Evolutionary conservation across 2,888 invertebrate species (phyloP), one percentile per base, ranked within the genome.

Genomic region (Tenthredo mesomela): DNA sequence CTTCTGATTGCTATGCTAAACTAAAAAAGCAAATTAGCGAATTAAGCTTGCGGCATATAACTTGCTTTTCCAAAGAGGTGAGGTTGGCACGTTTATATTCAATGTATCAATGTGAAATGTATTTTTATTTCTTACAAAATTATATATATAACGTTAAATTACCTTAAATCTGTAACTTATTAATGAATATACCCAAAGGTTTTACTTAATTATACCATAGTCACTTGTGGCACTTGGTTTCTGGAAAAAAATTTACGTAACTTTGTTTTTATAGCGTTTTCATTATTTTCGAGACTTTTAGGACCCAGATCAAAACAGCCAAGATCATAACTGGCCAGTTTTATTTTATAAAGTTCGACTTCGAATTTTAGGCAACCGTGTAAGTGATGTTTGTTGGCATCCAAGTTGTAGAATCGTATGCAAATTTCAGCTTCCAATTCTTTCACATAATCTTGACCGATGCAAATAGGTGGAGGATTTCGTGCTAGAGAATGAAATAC

Each of bases 1-100:
- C 90, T 92, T 87, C 90, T 93, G 86, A 93, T 93, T 84, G 92
- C 91, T 85, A 90, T 93, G 90, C 90, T 93, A 88, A 91, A 93
- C 89, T 93, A 89, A 87, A 85, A 85, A 78, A 10, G 82, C 43
- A 58, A 73, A 37, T 33, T 2, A n/a, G n/a, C 29, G 58, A 58
- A 73, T 67, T 70, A 40, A 73, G 21, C 5, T 80, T 43, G 43
- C 25, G 15, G 47, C 61, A 58, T 50, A 65, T 84, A 78, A 80
- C 40, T 54, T 25, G 47, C 21, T 85, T 84, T 82, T 50, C 50
- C 82, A 82, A 67, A 47, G 67, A 67, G 47, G n/a, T 50, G 47
- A 67, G 18, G 67, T 82, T n/a, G 12, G 40, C 50, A n/a, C 40
- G n/a, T 37, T 61, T 21, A 40, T 80, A 80, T 80, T 12, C 21